Base-by-base conservation (phyloP, 2,888 invertebrate species). In the Taenaris catops region DNA sequence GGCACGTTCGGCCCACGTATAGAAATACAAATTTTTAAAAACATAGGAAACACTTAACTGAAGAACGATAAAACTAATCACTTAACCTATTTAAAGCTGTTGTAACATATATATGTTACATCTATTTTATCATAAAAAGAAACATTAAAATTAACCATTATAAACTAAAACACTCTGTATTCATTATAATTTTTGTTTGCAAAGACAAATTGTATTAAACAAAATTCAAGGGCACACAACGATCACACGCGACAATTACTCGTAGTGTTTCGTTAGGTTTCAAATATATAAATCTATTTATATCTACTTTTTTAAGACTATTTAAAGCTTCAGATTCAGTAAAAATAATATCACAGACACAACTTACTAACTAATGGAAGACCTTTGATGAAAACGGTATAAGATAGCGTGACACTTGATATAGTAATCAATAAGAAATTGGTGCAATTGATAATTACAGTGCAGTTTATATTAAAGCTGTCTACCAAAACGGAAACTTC, bases 391-490 rank as follows among this genome's bases (percentile, higher is more conserved):
- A 38, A 42, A 39, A 47, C 27, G 38, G 38, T 32, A 34, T 20
- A 35, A 39, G 21, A 14, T 28, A 33, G 28, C 39, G 43, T 8
- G 36, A 40, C 56, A 66, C 59, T 53, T 64, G 63, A 58, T 61
- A 64, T 61, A 34, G 29, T 29, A 26, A 25, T 26, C 26, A 74
- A 67, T 58, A 56, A 55, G 64, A 66, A 61, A 63, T 51, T 61
- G 56, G 83, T 83, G 83, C 83, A 61, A 52, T n/a, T 55, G 56
- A 58, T 74, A 74, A 74, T 70, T 80, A 83, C 83, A 84, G 84
- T 86, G 84, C 83, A 68, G 68, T 63, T 52, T 48, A 60, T 61
- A 61, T 81, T 86, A 86, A 86, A 86, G 86, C 86, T 86, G 81
- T 79, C 75, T 86, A 86, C 86, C 86, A 86, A 84, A 86, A 83